These are phyloP conservation scores for Polydesmus complanatus DNA, from an alignment of 2,888 invertebrate species.

Conservation along the genomic window DNA sequence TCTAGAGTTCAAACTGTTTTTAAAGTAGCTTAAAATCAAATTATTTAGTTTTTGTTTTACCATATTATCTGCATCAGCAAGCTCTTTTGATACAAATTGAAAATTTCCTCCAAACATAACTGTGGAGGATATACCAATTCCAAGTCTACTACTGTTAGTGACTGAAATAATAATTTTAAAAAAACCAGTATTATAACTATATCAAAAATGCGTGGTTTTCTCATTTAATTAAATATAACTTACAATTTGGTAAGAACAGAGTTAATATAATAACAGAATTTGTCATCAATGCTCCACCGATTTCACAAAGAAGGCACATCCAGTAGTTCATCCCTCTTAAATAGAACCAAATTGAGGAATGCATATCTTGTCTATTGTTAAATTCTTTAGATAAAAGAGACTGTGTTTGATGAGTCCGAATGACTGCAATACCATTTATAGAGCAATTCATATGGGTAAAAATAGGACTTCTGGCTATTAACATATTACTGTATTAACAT, in stretches of 20 bases:
- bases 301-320: neutral
- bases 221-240: no score
- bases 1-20: no score
- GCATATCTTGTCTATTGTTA: neutral
- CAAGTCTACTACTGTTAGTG: neutral
- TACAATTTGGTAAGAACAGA: neutral
- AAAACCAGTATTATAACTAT: no score
- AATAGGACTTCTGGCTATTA: neutral
- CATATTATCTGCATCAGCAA: neutral
- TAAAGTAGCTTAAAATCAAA: no score
- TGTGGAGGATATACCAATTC: neutral
- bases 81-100: neutral
- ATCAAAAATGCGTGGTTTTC: neutral
- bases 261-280: neutral
- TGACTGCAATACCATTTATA: neutral
- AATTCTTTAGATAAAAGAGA: neutral
- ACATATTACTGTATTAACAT: neutral
- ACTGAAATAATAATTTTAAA: neutral
- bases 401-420: neutral
- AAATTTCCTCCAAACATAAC: neutral
- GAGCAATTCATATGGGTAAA: neutral
- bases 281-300: neutral
- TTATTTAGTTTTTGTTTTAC: no score
- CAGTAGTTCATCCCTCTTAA: neutral
- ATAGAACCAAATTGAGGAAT: neutral